A percentile compares a stretch with the other conserved stretches of the same genome.
These are phyloP conservation scores for Drosophila arizonae DNA, from an alignment of 1,140 invertebrate genomes.

Conservation along the genomic window DNA sequence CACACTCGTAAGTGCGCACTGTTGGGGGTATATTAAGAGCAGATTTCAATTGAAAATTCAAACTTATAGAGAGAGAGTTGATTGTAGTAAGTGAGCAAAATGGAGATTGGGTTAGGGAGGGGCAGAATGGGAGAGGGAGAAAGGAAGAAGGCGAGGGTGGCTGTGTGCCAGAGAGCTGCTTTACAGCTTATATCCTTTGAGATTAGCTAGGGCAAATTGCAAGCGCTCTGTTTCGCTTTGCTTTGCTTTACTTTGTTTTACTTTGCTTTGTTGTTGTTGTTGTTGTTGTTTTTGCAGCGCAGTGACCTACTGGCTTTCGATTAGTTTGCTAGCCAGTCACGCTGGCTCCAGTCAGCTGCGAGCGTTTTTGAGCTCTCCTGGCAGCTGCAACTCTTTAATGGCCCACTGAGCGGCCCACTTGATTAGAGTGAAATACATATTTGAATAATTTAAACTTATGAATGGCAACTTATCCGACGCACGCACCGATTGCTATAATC, in stretches of 20 bases:
- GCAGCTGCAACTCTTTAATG: neutral
- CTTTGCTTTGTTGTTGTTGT: neutral
- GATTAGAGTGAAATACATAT: neutral
- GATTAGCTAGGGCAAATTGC: constrained; percentile 68
- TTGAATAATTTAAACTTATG: constrained; percentile 6
- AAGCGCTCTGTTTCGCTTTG: constrained; percentile 20
- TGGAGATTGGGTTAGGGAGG: neutral
- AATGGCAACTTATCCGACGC: constrained; percentile 6
- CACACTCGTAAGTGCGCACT: constrained; percentile 7
- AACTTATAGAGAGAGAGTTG: constrained; percentile 20
- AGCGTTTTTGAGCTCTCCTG: constrained; percentile 8
- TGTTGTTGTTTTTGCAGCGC: constrained; percentile 21
- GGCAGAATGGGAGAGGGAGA: neutral
- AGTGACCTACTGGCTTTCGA: constrained; percentile 57
- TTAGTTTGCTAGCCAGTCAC: constrained; percentile 50
- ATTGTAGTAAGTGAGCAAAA: neutral
- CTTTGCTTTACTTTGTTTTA: constrained; percentile 12
- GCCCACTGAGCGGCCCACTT: neutral
- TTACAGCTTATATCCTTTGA: constrained; percentile 56
- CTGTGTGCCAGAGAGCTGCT: neutral
- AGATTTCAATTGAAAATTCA: constrained; percentile 76
- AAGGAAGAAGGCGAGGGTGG: no score
- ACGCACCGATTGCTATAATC: constrained; percentile 6
- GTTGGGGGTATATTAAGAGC: constrained; percentile 69
- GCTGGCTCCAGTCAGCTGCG: constrained; percentile 32